Conservation (phyloP, 1,140 invertebrate species). For the Drosophila elegans region DNA sequence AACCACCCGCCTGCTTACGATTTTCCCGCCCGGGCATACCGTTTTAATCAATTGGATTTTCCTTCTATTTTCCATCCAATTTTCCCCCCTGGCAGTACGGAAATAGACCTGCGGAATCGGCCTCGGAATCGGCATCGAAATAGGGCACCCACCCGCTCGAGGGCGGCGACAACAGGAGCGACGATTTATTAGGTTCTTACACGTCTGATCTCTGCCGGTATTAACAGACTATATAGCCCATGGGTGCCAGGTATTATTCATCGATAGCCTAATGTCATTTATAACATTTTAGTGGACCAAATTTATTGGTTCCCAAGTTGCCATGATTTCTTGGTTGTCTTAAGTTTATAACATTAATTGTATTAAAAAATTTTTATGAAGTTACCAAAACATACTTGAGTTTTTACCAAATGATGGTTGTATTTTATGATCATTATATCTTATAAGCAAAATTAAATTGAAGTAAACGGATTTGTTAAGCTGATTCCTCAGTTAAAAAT, state of each 20-base stretch:
- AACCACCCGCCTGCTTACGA: neutral
- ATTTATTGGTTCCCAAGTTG: constrained; percentile 3
- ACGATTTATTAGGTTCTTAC: constrained; percentile 39
- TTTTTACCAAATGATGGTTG: too few relatives aligned
- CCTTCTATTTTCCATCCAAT: constrained; percentile 30
- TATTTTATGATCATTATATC: too few relatives aligned
- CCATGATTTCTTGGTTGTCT: neutral
- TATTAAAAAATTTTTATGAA: too few relatives aligned
- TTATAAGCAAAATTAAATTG: too few relatives aligned
- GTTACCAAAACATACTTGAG: too few relatives aligned
- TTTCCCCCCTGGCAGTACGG: constrained; percentile 12
- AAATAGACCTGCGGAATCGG: constrained; percentile 28
- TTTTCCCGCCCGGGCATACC: constrained; percentile 28
- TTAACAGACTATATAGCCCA: constrained; percentile 10
- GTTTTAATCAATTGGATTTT: constrained; percentile 52
- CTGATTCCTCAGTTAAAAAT: too few relatives aligned
- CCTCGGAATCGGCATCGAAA: too few relatives aligned
- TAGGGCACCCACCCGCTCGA: neutral
- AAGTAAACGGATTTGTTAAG: too few relatives aligned
- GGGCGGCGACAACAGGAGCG: constrained; percentile 34
- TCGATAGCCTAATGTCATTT: neutral
- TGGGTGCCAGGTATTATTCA: constrained; percentile 1
- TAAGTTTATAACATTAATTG: neutral
- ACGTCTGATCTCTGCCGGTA: constrained; percentile 37
- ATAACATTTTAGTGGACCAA: neutral